phyloP scores from a whole-genome alignment of 2,797 vertebrate species.

The Jordanella pulchra region DNA sequence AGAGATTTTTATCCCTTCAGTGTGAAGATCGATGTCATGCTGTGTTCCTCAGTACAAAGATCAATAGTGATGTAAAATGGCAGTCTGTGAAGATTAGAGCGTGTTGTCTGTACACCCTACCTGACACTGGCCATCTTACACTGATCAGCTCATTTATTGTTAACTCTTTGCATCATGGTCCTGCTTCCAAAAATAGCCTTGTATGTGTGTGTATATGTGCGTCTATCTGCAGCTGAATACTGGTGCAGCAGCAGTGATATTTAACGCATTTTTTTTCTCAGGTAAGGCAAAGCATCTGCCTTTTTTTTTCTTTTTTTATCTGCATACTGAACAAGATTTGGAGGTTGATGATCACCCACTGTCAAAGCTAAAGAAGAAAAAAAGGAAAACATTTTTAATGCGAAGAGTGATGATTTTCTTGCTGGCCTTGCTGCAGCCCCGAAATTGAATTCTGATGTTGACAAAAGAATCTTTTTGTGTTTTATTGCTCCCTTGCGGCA shows the following conservation, averaged over 20 bases:
- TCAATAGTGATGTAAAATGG: constrained; percentile 79
- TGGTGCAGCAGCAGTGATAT: constrained; percentile 29
- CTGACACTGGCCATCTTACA: constrained; percentile 44
- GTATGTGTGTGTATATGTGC: neutral
- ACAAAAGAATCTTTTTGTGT: constrained; percentile 48
- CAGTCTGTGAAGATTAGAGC: constrained; percentile 54
- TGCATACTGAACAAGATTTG: constrained; percentile 22
- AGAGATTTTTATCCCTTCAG: constrained; percentile 37
- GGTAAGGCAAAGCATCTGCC: constrained; percentile 31
- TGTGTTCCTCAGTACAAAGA: constrained; percentile 57
- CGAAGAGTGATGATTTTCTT: constrained; percentile 31
- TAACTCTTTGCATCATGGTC: constrained; percentile 45
- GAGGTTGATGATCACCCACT: constrained; percentile 20
- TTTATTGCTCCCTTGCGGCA: constrained; percentile 56
- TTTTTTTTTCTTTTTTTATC: constrained; percentile 3
- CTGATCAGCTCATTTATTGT: constrained; percentile 65
- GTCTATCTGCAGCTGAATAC: constrained; percentile 34
- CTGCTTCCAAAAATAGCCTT: constrained; percentile 54
- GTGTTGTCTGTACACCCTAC: constrained; percentile 39
- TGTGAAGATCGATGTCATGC: constrained; percentile 63
- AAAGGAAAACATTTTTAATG: constrained; percentile 12
- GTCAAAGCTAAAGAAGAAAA: neutral
- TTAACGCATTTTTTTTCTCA: constrained; percentile 31
- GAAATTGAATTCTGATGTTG: constrained; percentile 59
- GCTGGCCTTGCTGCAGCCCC: constrained; percentile 20